Evolutionary conservation across 53 echinoderm and acorn worm species (phyloP).

Genomic region (Arbacia lixula): DNA sequence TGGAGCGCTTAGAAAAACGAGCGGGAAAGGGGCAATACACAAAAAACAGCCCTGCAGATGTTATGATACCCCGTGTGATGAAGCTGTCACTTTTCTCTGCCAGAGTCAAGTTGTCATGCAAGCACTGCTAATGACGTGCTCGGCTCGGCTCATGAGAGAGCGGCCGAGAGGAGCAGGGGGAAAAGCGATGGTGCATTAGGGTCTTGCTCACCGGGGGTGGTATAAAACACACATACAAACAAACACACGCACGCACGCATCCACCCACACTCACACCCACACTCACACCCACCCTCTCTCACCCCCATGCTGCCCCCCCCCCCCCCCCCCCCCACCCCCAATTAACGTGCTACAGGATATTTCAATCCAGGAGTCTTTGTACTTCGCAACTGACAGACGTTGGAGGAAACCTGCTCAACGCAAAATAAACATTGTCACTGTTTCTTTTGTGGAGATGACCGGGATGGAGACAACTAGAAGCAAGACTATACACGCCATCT

Average conservation of each 20-base stretch:
- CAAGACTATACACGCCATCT: too few species aligned
- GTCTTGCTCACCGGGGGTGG: conserved; percentile 41
- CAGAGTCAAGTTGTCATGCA: too few species aligned
- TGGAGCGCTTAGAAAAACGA: too few species aligned
- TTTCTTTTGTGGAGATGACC: conserved; percentile 20
- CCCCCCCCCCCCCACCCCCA: neutral
- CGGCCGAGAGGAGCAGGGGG: neutral
- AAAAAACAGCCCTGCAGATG: conserved; percentile 52
- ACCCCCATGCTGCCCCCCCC: neutral
- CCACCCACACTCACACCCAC: neutral
- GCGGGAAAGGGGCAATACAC: neutral
- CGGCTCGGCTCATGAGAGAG: conserved; percentile 21
- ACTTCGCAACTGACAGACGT: conserved; percentile 35
- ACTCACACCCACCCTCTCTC: conserved; percentile 2
- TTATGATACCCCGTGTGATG: conserved; percentile 40
- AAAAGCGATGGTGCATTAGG: neutral
- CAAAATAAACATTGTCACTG: conserved; percentile 51
- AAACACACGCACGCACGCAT: neutral
- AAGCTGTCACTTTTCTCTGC: conserved; percentile 52
- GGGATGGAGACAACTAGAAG: too few species aligned
- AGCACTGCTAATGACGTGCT: conserved; percentile 13
- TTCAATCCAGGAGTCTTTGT: conserved; percentile 34
- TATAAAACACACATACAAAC: conserved; percentile 16
- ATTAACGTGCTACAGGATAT: too few species aligned
- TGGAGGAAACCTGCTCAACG: conserved; percentile 35